These are phyloP conservation scores for Panthera tigris DNA, from an alignment of 2,113 vertebrate species.

Conservation along the genomic window DNA sequence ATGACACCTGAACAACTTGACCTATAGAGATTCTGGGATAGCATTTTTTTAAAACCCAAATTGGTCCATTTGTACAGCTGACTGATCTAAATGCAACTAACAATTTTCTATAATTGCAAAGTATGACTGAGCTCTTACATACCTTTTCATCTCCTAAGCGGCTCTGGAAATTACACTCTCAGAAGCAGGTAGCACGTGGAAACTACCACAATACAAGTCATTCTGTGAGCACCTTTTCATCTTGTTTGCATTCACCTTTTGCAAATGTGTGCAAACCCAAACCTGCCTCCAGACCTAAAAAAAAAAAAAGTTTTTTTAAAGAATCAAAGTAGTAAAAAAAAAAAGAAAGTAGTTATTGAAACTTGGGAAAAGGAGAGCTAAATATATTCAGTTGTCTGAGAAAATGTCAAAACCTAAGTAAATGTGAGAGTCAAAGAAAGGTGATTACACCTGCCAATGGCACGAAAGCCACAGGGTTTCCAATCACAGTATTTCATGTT, in stretches of 20 bases:
- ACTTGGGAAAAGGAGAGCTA: slow-evolving; percentile 23
- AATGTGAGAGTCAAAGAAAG: slow-evolving; percentile 37
- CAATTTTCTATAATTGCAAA: slow-evolving; percentile 86
- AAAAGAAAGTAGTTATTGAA: slow-evolving; percentile 32
- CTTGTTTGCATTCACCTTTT: slow-evolving; percentile 15
- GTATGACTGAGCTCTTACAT: slow-evolving; percentile 82
- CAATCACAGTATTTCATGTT: slow-evolving; percentile 45
- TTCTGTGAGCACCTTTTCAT: slow-evolving; percentile 52
- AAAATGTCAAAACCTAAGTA: slow-evolving; percentile 44
- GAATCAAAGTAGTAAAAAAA: neutral
- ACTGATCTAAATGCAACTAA: slow-evolving; percentile 84
- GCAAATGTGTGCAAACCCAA: slow-evolving; percentile 22
- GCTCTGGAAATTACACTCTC: slow-evolving; percentile 78
- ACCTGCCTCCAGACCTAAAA: neutral
- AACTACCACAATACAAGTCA: slow-evolving; percentile 72
- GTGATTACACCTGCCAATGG: slow-evolving; percentile 33
- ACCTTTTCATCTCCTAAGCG: slow-evolving; percentile 82
- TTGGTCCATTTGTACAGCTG: slow-evolving; percentile 81
- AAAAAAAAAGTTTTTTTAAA: neutral
- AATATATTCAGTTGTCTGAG: slow-evolving; percentile 56
- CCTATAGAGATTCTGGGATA: slow-evolving; percentile 72
- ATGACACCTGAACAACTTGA: slow-evolving; percentile 55
- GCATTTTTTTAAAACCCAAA: slow-evolving; percentile 63
- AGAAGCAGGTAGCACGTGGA: slow-evolving; percentile 76
- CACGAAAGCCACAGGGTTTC: neutral